Percentiles rank a stretch among this genome's conserved stretches.
phyloP scores from a whole-genome alignment of 1,140 invertebrate species.

The Drosophila triauraria region DNA sequence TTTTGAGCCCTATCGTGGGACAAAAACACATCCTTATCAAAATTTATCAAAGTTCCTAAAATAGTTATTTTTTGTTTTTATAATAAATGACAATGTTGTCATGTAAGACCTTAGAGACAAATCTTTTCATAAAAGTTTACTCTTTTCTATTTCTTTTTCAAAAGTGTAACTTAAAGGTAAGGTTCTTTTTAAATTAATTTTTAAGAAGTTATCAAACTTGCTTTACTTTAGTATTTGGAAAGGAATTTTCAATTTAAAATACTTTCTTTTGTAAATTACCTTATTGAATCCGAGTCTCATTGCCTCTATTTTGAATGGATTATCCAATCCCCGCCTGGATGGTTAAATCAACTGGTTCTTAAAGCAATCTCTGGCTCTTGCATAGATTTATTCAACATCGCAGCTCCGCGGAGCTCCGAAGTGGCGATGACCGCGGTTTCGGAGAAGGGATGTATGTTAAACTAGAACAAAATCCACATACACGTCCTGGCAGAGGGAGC shows the following conservation, averaged over 20 bases:
- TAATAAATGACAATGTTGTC: background rate
- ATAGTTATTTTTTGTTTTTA: background rate
- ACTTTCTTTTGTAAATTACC: too few species aligned
- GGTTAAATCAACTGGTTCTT: background rate
- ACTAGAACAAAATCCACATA: constrained; percentile 29
- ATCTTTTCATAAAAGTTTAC: background rate
- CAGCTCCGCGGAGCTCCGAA: background rate
- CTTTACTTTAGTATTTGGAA: too few species aligned
- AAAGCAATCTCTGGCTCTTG: constrained; percentile 57
- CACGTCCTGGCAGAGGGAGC: constrained; percentile 11
- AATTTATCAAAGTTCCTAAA: background rate
- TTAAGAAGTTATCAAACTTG: too few species aligned
- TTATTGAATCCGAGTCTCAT: too few species aligned
- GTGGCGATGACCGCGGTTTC: constrained; percentile 2
- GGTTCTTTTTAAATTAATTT: too few species aligned
- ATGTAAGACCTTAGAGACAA: background rate
- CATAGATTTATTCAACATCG: constrained; percentile 56
- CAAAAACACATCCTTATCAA: constrained; percentile 5
- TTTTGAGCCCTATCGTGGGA: constrained; percentile 4
- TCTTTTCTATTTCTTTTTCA: background rate
- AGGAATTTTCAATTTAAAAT: too few species aligned
- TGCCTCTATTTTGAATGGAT: too few species aligned
- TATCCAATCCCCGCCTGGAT: background rate
- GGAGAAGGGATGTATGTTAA: constrained; percentile 8
- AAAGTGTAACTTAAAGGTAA: background rate